Conservation (phyloP, 2,113 vertebrate genomes). For the Zosterops borbonicus region DNA sequence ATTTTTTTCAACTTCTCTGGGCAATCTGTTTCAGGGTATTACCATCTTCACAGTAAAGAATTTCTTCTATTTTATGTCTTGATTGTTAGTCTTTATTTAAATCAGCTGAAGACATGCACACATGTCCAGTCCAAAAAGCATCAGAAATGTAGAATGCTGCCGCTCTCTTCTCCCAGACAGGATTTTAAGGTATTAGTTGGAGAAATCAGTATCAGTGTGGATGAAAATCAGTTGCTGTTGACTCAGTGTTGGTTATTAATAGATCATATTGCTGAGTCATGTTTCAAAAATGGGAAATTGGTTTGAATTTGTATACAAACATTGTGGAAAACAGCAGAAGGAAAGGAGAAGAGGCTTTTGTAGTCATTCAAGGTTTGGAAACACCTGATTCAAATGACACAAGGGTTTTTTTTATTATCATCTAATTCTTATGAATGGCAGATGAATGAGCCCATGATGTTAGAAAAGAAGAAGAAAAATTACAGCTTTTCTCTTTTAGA, state of each 20-base stretch:
- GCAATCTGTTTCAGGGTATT: not conserved
- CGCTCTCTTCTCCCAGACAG: not conserved
- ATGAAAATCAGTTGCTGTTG: not conserved
- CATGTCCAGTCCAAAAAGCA: not conserved
- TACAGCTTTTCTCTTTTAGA: accelerated
- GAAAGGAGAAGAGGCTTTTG: not conserved
- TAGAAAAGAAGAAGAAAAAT: not conserved
- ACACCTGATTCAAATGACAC: not conserved
- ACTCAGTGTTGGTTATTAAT: not conserved
- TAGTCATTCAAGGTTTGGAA: not conserved
- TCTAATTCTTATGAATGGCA: not conserved
- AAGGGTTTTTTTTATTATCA: not conserved
- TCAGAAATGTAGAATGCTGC: not conserved
- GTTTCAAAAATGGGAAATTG: not conserved
- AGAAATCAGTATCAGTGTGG: not conserved
- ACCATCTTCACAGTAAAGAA: not conserved
- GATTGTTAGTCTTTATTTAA: not conserved
- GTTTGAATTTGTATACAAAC: not conserved
- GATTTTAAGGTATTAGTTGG: not conserved
- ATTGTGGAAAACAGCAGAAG: not conserved
- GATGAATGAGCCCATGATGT: not conserved
- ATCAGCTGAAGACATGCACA: not conserved
- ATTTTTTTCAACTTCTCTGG: not conserved
- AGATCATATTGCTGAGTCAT: accelerated
- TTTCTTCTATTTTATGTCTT: not conserved